These are phyloP conservation scores for Drosophila maculinotata DNA, from an alignment of 2,888 invertebrate species.

Conservation along the genomic window DNA sequence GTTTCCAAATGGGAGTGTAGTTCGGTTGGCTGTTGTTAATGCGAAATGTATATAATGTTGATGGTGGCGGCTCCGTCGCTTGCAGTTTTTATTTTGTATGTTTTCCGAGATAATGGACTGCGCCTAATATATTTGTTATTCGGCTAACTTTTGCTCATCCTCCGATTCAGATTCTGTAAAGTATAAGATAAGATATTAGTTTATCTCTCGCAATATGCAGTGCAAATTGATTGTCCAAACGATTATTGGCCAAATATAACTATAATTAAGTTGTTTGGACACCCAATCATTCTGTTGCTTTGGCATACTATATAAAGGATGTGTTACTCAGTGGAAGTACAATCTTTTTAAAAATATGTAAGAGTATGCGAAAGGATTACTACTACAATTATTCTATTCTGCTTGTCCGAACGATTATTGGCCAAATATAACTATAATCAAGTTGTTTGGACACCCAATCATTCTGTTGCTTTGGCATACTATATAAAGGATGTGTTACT, in stretches of 20 bases:
- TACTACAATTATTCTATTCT: not conserved
- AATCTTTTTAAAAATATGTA: not conserved
- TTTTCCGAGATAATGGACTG: constrained; percentile 21
- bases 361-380: not conserved
- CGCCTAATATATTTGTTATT: constrained; percentile 62
- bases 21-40: constrained; percentile 62
- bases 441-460: constrained; percentile 81
- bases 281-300: constrained; percentile 75
- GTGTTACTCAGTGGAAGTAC: constrained; percentile 14
- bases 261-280: constrained; percentile 74
- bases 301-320: constrained; percentile 46
- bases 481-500: constrained; percentile 32
- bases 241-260: constrained; percentile 79
- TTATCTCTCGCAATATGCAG: not conserved
- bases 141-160: constrained; percentile 83
- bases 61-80: constrained; percentile 19
- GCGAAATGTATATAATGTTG: constrained; percentile 43
- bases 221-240: constrained; percentile 49
- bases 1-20: constrained; percentile 62
- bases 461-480: constrained; percentile 69
- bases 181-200: constrained; percentile 3
- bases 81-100: constrained; percentile 17
- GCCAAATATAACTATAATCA: constrained; percentile 70
- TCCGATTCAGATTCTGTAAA: constrained; percentile 85
- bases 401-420: constrained; percentile 74